Base-by-base conservation (phyloP, 1,140 invertebrate genomes). In the Hylaeus anthracinus region DNA sequence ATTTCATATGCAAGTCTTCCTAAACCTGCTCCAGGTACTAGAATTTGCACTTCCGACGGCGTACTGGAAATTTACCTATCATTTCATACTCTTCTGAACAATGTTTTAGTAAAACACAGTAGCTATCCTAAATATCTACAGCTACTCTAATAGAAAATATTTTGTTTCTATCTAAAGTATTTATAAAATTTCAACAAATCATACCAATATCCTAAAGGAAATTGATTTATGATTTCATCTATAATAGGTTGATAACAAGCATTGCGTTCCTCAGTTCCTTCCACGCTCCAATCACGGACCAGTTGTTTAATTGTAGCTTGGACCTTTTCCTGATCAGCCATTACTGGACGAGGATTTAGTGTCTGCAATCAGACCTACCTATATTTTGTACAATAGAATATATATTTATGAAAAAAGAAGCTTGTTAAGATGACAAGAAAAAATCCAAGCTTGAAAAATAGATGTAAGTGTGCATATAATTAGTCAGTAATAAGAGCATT, bases 1-100 rank as follows among this genome's bases (percentile, higher is more conserved):
- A 99, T 96, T 94, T 99, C 99, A 94, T 97, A 99, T 0, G 98
- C 97, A 1, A 99, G 94, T 78, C 99, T 94, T 2, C 98, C 98
- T 5, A 99, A 93, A 0, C 99, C 99, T 39, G 98, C 98, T 14
- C 99, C 99, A 37, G 99, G 98, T 43, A 99, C 98, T 74, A 99
- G 92, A 78, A 99, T 95, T 88, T 96, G 95, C 8, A 99, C 89
- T 69, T 92, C 89, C 39, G 91, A 90, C 39, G 92, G 81, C 56
- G 84, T 91, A 90, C 93, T 93, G 84, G 71, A 92, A 92, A 88
- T 89, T 89, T 85, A 87, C 64, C 85, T 89, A 84, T 89, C 81
- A 88, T 88, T 90, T 82, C 70, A 88, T 87, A 90, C 76, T 86
- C 84, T 87, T 86, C 77, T 88, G 72, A 85, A 88, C 71, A 76